Evolutionary conservation across 1,140 invertebrate genomes (phyloP), one percentile per base, ranked within the genome.

Genomic region (Camponotus vicinus): DNA sequence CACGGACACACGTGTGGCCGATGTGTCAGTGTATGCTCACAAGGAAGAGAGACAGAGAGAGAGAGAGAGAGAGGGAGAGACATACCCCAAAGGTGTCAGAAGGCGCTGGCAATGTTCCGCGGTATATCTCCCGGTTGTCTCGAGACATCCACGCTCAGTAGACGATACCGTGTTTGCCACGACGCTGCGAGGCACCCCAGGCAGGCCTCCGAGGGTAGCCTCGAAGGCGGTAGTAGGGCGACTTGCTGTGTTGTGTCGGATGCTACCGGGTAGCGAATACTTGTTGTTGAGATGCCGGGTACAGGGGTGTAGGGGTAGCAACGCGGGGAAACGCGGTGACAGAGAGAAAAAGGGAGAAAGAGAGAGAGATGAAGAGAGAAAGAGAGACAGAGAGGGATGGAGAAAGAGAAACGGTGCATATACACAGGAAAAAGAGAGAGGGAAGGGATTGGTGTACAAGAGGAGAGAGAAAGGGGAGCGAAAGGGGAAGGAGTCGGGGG

Each of bases 241-340:
- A 92, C 91, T 94, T 94, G 94, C 93, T 94, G 94, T 95, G 94
- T 95, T 95, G 92, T 94, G 94, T 94, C 92, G 93, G 92, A 94
- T 95, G 93, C 94, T 93, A 93, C 90, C 92, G 92, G 93, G 93
- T 94, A 94, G 92, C 93, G 88, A 89, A 92, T 94, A 94, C 92
- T 95, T 95, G 94, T 95, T 95, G 94, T 95, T 94, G 92, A 94
- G 94, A 95, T 94, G 93, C 94, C 92, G 90, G 89, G 82, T 84
- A 70, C 42, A 82, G 84, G 45, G 86, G 88, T 86, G 90, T 83
- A 83, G 90, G 91, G 91, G 91, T 89, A 73, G 90, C 75, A 66
- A 85, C 64, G 85, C 37, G 55, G 88, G 78, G 83, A 52, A 55
- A 64, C 42, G 85, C 69, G 78, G 67, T 63, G 69, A 86, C 73